phyloP scores from a whole-genome alignment of 2,113 vertebrate species.

The Junco hyemalis region DNA sequence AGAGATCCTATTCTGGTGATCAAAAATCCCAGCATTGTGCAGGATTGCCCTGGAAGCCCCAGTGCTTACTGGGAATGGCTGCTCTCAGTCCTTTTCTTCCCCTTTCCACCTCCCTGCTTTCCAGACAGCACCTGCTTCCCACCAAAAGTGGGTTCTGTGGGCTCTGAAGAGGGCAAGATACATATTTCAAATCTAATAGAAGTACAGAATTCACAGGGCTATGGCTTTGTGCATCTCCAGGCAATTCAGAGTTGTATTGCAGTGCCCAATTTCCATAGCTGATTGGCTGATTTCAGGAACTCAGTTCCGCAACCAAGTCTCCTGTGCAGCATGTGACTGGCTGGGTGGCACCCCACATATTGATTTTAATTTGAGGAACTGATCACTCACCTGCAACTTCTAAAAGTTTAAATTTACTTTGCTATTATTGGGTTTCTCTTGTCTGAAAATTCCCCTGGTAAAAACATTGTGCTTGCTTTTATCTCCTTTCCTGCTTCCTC shows the following conservation, averaged over 20 bases:
- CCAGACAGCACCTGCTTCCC: neutral
- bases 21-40: neutral
- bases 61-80: neutral
- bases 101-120: neutral
- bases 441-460: neutral
- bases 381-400: neutral
- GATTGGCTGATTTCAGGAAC: neutral
- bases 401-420: neutral
- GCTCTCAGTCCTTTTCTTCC: neutral
- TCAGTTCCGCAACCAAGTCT: neutral
- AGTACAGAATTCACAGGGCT: neutral
- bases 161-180: neutral
- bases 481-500: neutral
- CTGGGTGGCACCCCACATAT: neutral
- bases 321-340: neutral
- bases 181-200: neutral
- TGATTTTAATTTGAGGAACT: neutral
- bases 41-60: neutral
- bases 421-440: neutral
- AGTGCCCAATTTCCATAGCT: neutral
- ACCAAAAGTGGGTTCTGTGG: neutral
- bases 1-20: neutral
- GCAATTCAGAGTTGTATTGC: neutral
- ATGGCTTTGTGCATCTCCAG: neutral
- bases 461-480: neutral